Conservation (phyloP, 2,797 vertebrate genomes). For the Rhadinocentrus ornatus region DNA sequence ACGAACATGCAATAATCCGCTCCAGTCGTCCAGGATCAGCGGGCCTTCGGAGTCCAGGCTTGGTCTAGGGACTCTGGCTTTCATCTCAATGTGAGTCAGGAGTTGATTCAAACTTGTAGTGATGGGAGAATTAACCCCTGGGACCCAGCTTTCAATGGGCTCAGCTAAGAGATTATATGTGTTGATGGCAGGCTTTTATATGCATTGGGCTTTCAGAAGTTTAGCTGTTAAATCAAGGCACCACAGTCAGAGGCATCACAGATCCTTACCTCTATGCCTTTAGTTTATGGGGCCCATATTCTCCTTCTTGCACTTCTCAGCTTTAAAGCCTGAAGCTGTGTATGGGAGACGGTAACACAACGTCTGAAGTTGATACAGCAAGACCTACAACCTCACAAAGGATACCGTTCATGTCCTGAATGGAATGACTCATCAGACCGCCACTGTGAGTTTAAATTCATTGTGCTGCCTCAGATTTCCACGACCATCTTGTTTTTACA, state of each 20-base stretch:
- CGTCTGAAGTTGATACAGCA: slow-evolving; percentile 36
- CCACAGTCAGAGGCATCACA: slow-evolving; percentile 57
- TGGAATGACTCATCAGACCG: slow-evolving; percentile 34
- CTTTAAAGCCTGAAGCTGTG: slow-evolving; percentile 13
- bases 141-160: slow-evolving; percentile 96
- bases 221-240: slow-evolving; percentile 92
- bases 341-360: slow-evolving; percentile 12
- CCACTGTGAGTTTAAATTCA: slow-evolving; percentile 57
- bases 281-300: neutral
- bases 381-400: slow-evolving; percentile 23
- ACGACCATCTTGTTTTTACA: slow-evolving; percentile 47
- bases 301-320: slow-evolving; percentile 26
- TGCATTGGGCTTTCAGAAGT: slow-evolving; percentile 89
- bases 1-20: slow-evolving; percentile 96
- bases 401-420: slow-evolving; percentile 34
- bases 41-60: slow-evolving; percentile 86
- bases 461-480: slow-evolving; percentile 57
- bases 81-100: slow-evolving; percentile 99
- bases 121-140: slow-evolving; percentile 99
- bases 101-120: slow-evolving; percentile 99
- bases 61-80: slow-evolving; percentile 87
- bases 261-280: slow-evolving; percentile 64
- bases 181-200: slow-evolving; percentile 98
- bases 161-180: slow-evolving; percentile 99
- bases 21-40: slow-evolving; percentile 91